Evolutionary conservation across 2,888 invertebrate genomes (phyloP).

Genomic region (Erynnis tages): DNA sequence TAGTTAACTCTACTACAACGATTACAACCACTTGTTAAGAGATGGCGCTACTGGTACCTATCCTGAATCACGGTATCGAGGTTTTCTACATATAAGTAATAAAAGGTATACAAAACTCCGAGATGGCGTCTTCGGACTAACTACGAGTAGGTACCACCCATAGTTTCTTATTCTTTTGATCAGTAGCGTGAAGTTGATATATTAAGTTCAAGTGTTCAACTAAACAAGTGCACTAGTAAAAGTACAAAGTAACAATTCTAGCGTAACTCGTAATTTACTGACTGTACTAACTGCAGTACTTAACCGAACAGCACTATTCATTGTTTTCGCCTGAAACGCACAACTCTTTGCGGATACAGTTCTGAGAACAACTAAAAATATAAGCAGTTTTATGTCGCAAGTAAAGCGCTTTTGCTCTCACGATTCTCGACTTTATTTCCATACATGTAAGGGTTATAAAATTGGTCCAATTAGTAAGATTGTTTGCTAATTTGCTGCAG

Average conservation of each 20-base stretch:
- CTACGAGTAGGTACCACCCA: too few relatives aligned
- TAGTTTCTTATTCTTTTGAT: too few relatives aligned
- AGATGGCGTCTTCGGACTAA: too few relatives aligned
- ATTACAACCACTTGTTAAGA: too few relatives aligned
- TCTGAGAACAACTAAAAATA: conserved; percentile 78
- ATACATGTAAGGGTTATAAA: conserved; percentile 37
- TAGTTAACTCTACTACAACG: too few relatives aligned
- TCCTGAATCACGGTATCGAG: too few relatives aligned
- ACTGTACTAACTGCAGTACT: conserved; percentile 59
- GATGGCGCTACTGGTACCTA: too few relatives aligned
- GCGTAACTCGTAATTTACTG: conserved; percentile 41
- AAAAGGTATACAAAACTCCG: background rate
- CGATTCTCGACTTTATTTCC: conserved; percentile 46
- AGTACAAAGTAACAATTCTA: conserved; percentile 20
- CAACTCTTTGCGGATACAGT: conserved; percentile 58
- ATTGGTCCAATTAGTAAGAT: conserved; percentile 42
- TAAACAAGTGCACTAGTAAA: conserved; percentile 23
- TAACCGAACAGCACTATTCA: conserved; percentile 59
- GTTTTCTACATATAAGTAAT: background rate
- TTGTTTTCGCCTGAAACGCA: conserved; percentile 58
- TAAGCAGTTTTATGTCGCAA: conserved; percentile 46
- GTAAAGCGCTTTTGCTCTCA: conserved; percentile 33
- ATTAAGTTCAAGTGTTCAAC: too few relatives aligned
- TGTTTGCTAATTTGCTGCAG: conserved; percentile 74
- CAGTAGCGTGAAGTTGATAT: too few relatives aligned